Evolutionary conservation across 2,797 vertebrate species (phyloP), one percentile per base, ranked within the genome.

Genomic region (Carapus acus): DNA sequence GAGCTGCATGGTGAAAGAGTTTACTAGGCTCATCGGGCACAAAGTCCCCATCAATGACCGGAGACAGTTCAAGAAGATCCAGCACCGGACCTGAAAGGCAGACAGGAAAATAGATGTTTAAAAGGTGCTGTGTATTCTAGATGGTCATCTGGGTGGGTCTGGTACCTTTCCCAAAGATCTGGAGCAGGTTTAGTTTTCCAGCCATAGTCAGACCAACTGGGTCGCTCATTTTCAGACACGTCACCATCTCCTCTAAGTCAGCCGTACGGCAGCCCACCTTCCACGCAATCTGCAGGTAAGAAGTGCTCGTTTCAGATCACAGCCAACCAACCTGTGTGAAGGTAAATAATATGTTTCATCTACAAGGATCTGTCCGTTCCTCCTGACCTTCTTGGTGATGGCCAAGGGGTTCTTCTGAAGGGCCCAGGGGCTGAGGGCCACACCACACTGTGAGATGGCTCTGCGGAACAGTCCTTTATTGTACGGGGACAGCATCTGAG

Each of bases 11-110:
- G 71, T 78, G 70, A 5, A 89, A 93, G 37, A 94, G 85, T 0
- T 80, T 79, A 41, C 79, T 49, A 0, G 93, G 92, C 0, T 74
- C 12, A 1, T 90, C 87, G 0, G 91, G 92, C 27, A 97, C 50
- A 56, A 94, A 92, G 55, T 95, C 93, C 1, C 91, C 91, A 1
- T 94, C 92, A 0, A 94, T 0, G 0, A 93, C 94, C 0, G 93
- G 90, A 16, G 76, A 0, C 0, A 89, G 43, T 20, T 74, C 80
- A 0, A 95, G 73, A 1, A 90, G 88, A 43, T 90, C 74, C 58
- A 90, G 44, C 2, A 89, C 2, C 0, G 88, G 86, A 14, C 77
- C 92, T 94, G 68, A 13, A 22, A 34, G 27, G 1, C 14, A 1
- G 18, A 37, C 1, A 17, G 19, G 31, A 23, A 9, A 27, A 5